These are phyloP conservation scores for Globia sparganii DNA, from an alignment of 2,888 invertebrate species.

Conservation along the genomic window DNA sequence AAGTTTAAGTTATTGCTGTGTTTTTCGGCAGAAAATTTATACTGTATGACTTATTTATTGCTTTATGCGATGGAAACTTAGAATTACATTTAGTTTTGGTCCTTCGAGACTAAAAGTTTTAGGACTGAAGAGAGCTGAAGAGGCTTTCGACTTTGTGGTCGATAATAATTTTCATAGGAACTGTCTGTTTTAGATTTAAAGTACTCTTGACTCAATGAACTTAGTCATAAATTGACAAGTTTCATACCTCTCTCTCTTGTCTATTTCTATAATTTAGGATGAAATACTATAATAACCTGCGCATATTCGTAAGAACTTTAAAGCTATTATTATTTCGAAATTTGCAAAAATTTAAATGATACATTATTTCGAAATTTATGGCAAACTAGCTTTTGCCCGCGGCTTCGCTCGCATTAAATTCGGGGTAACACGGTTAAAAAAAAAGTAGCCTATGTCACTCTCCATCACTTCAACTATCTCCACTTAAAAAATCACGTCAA, in stretches of 20 bases:
- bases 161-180: conserved; percentile 13
- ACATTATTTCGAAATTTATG: background rate
- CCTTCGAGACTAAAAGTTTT: conserved; percentile 38
- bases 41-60: conserved; percentile 54
- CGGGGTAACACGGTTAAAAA: too few relatives aligned
- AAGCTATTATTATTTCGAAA: background rate
- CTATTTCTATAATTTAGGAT: background rate
- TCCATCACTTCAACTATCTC: too few relatives aligned
- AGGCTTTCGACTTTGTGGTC: conserved; percentile 1
- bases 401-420: too few relatives aligned
- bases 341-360: background rate
- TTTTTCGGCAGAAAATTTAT: conserved; percentile 59
- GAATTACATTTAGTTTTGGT: conserved; percentile 52
- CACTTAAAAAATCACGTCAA: too few relatives aligned
- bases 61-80: conserved; percentile 40
- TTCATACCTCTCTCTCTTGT: background rate
- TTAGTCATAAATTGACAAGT: background rate
- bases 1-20: conserved; percentile 62
- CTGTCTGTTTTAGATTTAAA: conserved; percentile 9
- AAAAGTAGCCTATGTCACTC: too few relatives aligned
- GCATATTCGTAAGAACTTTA: background rate
- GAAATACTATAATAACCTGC: background rate
- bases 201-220: background rate
- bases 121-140: background rate
- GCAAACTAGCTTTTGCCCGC: too few relatives aligned